Evolutionary conservation across 2,797 vertebrate species (phyloP).

Genomic region (Chaunax sp.): DNA sequence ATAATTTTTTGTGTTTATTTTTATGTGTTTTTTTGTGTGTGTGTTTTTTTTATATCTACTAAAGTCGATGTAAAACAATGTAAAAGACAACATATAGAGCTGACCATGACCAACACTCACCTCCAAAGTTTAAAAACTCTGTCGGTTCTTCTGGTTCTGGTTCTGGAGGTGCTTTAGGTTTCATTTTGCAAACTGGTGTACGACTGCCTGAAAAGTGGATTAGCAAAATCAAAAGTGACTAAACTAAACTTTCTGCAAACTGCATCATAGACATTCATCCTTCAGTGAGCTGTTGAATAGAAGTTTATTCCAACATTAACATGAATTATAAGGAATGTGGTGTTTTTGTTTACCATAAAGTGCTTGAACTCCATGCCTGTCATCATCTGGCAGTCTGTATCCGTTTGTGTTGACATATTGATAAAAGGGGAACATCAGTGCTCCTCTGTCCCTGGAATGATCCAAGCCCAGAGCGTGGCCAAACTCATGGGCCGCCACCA

Average conservation of each 20-base stretch:
- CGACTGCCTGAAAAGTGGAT: slow-evolving; percentile 67
- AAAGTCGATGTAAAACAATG: background rate
- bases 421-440: slow-evolving; percentile 93
- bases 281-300: too few relatives aligned
- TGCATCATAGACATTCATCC: background rate
- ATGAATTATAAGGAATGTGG: background rate
- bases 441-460: slow-evolving; percentile 86
- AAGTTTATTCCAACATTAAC: too few relatives aligned
- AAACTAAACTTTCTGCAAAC: background rate
- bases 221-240: slow-evolving; percentile 1
- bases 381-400: slow-evolving; percentile 86
- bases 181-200: slow-evolving; percentile 41
- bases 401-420: slow-evolving; percentile 83
- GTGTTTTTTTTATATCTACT: too few relatives aligned
- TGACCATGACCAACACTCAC: slow-evolving; percentile 62
- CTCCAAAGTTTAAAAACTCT: slow-evolving; percentile 79
- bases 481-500: slow-evolving; percentile 94
- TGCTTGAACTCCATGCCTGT: slow-evolving; percentile 87
- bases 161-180: slow-evolving; percentile 34
- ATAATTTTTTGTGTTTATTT: background rate
- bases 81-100: too few relatives aligned
- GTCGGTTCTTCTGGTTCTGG: slow-evolving; percentile 69
- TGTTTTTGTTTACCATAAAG: slow-evolving; percentile 85
- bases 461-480: slow-evolving; percentile 92
- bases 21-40: too few relatives aligned